Percentiles rank a stretch among this genome's conserved stretches.
Evolutionary conservation across 2,888 invertebrate genomes (phyloP).

Genomic region (Diogma glabrata): DNA sequence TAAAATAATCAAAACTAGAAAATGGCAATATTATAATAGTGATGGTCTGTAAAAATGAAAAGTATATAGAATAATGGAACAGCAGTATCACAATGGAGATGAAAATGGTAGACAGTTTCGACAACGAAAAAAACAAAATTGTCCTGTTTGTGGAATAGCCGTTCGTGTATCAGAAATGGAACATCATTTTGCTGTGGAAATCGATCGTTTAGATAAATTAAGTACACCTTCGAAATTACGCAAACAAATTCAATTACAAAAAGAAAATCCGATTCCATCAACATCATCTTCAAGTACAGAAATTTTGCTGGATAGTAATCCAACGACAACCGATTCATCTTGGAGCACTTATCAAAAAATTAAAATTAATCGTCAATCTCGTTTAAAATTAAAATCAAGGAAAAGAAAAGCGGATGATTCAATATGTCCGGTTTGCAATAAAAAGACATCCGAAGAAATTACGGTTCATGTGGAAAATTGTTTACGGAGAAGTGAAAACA

Average conservation of each 20-base stretch:
- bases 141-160: slow-evolving; percentile 82
- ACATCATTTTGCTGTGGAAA: slow-evolving; percentile 66
- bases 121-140: slow-evolving; percentile 50
- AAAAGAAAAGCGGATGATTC: slow-evolving; percentile 53
- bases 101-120: slow-evolving; percentile 28
- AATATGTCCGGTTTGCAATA: slow-evolving; percentile 73
- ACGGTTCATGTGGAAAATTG: slow-evolving; percentile 63
- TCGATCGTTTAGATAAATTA: slow-evolving; percentile 56
- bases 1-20: too few species aligned
- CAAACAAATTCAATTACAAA: slow-evolving; percentile 21
- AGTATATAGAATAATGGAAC: too few species aligned
- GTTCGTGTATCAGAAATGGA: slow-evolving; percentile 74
- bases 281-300: slow-evolving; percentile 21
- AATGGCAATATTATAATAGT: too few species aligned
- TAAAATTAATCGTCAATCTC: slow-evolving; percentile 57
- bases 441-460: slow-evolving; percentile 54
- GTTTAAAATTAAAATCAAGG: slow-evolving; percentile 49
- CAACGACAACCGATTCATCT: slow-evolving; percentile 43
- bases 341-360: slow-evolving; percentile 69
- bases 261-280: slow-evolving; percentile 24
- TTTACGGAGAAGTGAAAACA: slow-evolving; percentile 39
- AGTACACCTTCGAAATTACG: slow-evolving; percentile 28
- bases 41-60: too few species aligned
- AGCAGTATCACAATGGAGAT: too few species aligned
- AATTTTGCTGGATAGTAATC: slow-evolving; percentile 33